Percentiles rank a stretch among this genome's conserved stretches.
Conservation (phyloP, 2,888 invertebrate genomes). For the Sepioteuthis lessoniana region DNA sequence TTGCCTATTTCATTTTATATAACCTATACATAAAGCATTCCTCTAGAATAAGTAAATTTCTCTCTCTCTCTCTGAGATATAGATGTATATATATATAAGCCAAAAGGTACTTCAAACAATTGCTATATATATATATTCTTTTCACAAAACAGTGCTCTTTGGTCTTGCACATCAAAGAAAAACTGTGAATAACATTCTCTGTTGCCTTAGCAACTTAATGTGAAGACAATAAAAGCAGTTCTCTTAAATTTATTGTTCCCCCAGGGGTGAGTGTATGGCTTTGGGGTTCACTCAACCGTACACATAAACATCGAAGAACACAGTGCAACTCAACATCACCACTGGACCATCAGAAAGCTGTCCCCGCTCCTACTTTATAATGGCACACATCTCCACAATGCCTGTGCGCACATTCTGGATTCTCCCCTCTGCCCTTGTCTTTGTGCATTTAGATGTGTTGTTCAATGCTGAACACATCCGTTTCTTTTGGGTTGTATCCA, state of each 20-base stretch:
- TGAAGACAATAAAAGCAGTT: neutral
- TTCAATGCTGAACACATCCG: neutral
- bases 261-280: neutral
- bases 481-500: neutral
- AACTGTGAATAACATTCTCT: neutral
- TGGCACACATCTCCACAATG: neutral
- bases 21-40: no score
- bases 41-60: no score
- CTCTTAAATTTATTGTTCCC: neutral
- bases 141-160: neutral
- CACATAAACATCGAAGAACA: neutral
- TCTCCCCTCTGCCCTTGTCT: neutral
- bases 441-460: neutral
- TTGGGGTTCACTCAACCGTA: constrained; percentile 1
- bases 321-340: neutral
- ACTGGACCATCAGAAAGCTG: neutral
- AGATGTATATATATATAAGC: no score
- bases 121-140: neutral
- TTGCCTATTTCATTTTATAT: no score
- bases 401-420: neutral
- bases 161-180: neutral
- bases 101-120: no score
- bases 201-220: neutral
- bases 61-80: no score
- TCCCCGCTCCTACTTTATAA: no score